These are phyloP conservation scores for Cheilosia variabilis DNA, from an alignment of 2,888 invertebrate genomes.

Conservation along the genomic window DNA sequence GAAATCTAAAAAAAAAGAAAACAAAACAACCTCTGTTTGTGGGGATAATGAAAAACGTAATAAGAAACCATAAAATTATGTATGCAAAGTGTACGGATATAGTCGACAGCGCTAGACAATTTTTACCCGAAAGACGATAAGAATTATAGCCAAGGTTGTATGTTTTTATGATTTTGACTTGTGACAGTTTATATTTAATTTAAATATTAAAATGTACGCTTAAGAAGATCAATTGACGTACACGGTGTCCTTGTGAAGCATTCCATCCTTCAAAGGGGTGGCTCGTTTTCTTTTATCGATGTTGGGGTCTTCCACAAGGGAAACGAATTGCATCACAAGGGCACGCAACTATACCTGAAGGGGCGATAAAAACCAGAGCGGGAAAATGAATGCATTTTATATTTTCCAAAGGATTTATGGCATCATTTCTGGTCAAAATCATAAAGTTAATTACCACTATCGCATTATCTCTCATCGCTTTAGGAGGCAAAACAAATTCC, in stretches of 20 bases:
- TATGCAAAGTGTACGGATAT: slow-evolving; percentile 38
- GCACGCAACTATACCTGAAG: slow-evolving; percentile 36
- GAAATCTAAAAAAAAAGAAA: slow-evolving; percentile 30
- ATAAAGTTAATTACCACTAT: slow-evolving; percentile 45
- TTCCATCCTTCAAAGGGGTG: slow-evolving; percentile 15
- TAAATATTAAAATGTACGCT: not conserved
- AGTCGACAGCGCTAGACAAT: slow-evolving; percentile 6
- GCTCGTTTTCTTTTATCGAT: slow-evolving; percentile 5
- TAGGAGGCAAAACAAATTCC: slow-evolving; percentile 32
- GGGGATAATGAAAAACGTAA: slow-evolving; percentile 37
- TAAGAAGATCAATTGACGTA: slow-evolving; percentile 24
- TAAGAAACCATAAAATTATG: slow-evolving; percentile 29
- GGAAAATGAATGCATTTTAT: slow-evolving; percentile 26
- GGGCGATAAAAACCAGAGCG: slow-evolving; percentile 1
- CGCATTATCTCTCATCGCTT: slow-evolving; percentile 44
- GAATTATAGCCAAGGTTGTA: slow-evolving; percentile 11
- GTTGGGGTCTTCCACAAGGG: not conserved
- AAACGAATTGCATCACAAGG: slow-evolving; percentile 42
- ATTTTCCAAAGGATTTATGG: slow-evolving; percentile 15
- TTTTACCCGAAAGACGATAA: slow-evolving; percentile 46
- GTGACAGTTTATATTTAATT: slow-evolving; percentile 9
- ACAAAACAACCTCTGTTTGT: slow-evolving; percentile 2
- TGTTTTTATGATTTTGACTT: slow-evolving; percentile 41
- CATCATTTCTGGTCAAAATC: slow-evolving; percentile 42
- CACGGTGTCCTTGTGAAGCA: slow-evolving; percentile 29